Conservation (phyloP, 2,113 vertebrate genomes). For the Mobula hypostoma region DNA sequence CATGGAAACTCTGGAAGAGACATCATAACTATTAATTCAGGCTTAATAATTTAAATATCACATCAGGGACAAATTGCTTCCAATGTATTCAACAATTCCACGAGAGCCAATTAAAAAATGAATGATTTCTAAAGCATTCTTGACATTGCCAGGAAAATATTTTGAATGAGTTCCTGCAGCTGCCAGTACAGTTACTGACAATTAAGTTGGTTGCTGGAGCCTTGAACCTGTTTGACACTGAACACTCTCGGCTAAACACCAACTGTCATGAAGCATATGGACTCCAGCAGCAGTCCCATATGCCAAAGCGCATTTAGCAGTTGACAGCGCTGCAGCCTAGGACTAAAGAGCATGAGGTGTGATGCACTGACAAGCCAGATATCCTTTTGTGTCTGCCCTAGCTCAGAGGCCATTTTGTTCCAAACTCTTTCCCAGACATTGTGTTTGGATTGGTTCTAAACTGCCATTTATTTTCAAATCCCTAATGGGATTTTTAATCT, state of each 20-base stretch:
- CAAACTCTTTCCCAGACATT: background rate
- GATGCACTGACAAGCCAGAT: slow-evolving; percentile 38
- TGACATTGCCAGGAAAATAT: slow-evolving; percentile 40
- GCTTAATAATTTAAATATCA: background rate
- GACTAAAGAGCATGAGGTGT: slow-evolving; percentile 43
- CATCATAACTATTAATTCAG: background rate
- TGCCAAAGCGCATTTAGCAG: slow-evolving; percentile 44
- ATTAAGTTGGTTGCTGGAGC: slow-evolving; percentile 46
- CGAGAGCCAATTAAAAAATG: slow-evolving; percentile 41
- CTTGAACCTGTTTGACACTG: slow-evolving; percentile 50
- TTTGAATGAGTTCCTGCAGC: slow-evolving; percentile 43
- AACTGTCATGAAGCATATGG: slow-evolving; percentile 55
- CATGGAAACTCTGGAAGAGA: background rate
- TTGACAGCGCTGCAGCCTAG: slow-evolving; percentile 46
- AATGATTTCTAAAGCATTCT: slow-evolving; percentile 25
- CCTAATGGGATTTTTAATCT: background rate
- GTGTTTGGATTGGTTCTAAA: background rate
- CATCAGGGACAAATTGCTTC: background rate
- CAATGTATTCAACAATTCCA: slow-evolving; percentile 34
- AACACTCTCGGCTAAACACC: slow-evolving; percentile 51
- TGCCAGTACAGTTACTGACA: slow-evolving; percentile 42
- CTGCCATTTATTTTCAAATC: background rate
- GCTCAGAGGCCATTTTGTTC: background rate
- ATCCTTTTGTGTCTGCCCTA: slow-evolving; percentile 40
- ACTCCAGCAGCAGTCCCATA: slow-evolving; percentile 47